Evolutionary conservation across 2,797 vertebrate species (phyloP).

Genomic region (Manis javanica): DNA sequence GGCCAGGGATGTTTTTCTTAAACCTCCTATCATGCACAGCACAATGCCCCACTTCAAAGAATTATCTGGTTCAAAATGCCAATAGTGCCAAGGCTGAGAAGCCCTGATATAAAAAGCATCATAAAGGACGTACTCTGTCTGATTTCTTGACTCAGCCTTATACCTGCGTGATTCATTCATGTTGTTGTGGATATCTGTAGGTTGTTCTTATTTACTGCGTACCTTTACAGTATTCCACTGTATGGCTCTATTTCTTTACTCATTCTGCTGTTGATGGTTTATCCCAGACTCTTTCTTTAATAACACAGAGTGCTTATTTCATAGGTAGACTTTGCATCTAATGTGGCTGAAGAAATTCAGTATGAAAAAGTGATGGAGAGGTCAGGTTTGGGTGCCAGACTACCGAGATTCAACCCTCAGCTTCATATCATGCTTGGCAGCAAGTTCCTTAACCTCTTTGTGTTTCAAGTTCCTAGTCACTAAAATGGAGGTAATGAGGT

Average conservation of each 20-base stretch:
- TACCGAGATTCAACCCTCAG: background rate
- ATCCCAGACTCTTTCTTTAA: background rate
- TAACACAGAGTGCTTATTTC: background rate
- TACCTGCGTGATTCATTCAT: background rate
- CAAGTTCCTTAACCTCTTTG: background rate
- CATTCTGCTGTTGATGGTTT: background rate
- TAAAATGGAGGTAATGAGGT: background rate
- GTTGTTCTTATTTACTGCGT: background rate
- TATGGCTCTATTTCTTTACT: background rate
- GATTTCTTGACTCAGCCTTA: background rate
- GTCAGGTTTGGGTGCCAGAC: background rate
- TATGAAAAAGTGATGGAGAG: background rate
- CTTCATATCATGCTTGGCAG: background rate
- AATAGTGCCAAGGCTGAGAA: background rate
- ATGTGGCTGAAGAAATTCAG: background rate
- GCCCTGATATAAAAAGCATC: background rate
- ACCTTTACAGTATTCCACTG: background rate
- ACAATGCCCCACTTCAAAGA: background rate
- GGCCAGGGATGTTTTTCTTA: background rate
- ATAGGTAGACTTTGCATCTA: background rate
- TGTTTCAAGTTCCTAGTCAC: background rate
- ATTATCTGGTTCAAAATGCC: background rate
- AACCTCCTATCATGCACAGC: background rate
- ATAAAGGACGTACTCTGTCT: background rate
- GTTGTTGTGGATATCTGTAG: background rate